Base-by-base conservation (phyloP, 2,888 invertebrate species). In the Dryococelus australis region DNA sequence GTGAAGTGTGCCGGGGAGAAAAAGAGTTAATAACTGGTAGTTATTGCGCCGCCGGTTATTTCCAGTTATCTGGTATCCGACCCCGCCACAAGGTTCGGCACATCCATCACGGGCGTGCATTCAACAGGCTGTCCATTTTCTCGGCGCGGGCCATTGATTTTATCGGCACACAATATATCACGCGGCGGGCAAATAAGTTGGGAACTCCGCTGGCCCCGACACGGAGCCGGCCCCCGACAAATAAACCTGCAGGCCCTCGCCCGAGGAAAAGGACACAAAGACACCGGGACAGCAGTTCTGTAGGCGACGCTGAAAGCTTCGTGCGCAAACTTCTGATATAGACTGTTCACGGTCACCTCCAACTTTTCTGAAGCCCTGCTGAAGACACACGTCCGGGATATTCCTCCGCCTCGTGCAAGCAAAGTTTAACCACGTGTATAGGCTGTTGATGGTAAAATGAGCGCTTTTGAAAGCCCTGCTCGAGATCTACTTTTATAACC, bases 121-220 rank as follows among this genome's bases (percentile, higher is more conserved):
- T 83, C 83, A 83, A 83, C 83, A 83, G 83, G 83, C 83, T 83
- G 83, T 83, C 83, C 43, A 35, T 83, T 83, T 20, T 83, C 28
- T 35, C 83, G 43, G 83, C 35, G 13, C 35, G 83, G 43, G 83
- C 24, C 83, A 83, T 83, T 35, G 83, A 83, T 83, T 83, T 83
- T 83, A 83, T 83, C 83, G 83, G 43, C 83, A 83, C 83, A 35
- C 43, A 83, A 35, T 83, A 83, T 24, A 35, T 83, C 83, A 83
- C 83, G 28, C 28, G 20, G 35, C 35, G 20, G 26, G 80, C 80
- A 80, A 80, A 80, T 80, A 80, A 80, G 28, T 47, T 47, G 47
- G 47, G 47, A 13, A 47, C 47, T 65, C 51, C 51, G 24, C n/a
- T n/a, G 24, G 24, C 12, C 65, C n/a, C 20, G 65, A n/a, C 65